Base-by-base conservation (phyloP, 2,113 vertebrate species). In the Myiagra hebetior region DNA sequence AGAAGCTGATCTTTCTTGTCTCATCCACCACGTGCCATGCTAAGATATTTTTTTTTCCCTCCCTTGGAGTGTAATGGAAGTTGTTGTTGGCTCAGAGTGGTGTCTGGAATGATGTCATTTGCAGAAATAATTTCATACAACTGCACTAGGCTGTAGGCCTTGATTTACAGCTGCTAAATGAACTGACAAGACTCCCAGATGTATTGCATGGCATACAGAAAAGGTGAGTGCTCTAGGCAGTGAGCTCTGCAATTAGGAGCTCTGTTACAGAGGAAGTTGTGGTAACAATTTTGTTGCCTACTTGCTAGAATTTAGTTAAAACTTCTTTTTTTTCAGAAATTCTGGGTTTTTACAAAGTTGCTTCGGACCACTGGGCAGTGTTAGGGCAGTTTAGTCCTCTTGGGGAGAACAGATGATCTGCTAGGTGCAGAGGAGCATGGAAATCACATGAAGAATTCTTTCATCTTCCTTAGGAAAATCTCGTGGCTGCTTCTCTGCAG, bases 391-490 rank as follows among this genome's bases (percentile, higher is more conserved):
- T 56, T 28, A 56, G 53, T n/a, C 17, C 13, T 64, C 17, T 44
- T 63, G 64, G 30, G 35, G 15, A 87, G 56, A 39, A 22, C 5
- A 55, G 52, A 13, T 87, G 14, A 77, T 70, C 30, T 68, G 41
- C 77, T 28, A 31, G 22, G 11, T 72, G 35, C 27, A 62, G 59
- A 52, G 72, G 17, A 89, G 50, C 68, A 16, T 3, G 2, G 47
- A 74, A 94, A 67, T 63, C 42, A 26, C 31, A 53, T 2, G 5
- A 49, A 68, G 17, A 89, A 63, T 85, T 81, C 77, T 59, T 86
- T 91, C 37, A 26, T 82, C 35, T 74, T 86, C 65, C n/a, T 50
- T 65, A 67, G 77, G 49, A 89, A 93, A 85, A 87, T 59, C 56
- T 42, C 1, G 0, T 82, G 68, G 42, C 55, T 59, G 35, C 31